Percentiles rank a stretch among this genome's conserved stretches.
These are phyloP conservation scores for Eleutherodactylus coqui DNA, from an alignment of 2,797 vertebrate genomes.

Conservation along the genomic window DNA sequence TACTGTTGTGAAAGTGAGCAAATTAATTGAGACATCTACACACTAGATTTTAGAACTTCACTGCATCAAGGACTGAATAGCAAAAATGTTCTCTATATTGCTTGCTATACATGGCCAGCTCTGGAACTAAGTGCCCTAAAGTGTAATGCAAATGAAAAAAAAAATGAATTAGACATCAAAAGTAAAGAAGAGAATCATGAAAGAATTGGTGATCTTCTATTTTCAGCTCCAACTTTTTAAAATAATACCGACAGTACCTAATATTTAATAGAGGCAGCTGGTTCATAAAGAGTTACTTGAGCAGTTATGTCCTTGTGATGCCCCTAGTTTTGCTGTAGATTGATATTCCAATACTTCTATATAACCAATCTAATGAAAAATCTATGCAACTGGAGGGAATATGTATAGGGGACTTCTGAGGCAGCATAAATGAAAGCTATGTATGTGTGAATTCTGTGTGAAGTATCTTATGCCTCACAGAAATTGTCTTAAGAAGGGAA, in stretches of 20 bases:
- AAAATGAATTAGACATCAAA: neutral
- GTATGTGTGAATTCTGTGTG: neutral
- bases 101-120: neutral
- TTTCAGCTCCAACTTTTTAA: neutral
- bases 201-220: neutral
- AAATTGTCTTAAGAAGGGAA: neutral
- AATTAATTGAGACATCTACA: constrained; percentile 56
- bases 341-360: constrained; percentile 20
- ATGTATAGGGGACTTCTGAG: neutral
- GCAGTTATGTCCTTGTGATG: constrained; percentile 1
- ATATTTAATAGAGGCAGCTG: neutral
- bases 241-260: neutral
- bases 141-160: constrained; percentile 26
- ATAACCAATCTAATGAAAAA: constrained; percentile 26
- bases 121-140: neutral
- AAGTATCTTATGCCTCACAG: neutral
- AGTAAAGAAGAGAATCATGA: neutral
- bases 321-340: neutral
- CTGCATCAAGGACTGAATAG: neutral
- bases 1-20: constrained; percentile 52
- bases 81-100: neutral
- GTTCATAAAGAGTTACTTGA: constrained; percentile 3
- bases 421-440: neutral
- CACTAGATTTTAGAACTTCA: constrained; percentile 24
- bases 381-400: constrained; percentile 12